These are phyloP conservation scores for Poecile atricapillus DNA, from an alignment of 2,113 vertebrate species.

Conservation along the genomic window DNA sequence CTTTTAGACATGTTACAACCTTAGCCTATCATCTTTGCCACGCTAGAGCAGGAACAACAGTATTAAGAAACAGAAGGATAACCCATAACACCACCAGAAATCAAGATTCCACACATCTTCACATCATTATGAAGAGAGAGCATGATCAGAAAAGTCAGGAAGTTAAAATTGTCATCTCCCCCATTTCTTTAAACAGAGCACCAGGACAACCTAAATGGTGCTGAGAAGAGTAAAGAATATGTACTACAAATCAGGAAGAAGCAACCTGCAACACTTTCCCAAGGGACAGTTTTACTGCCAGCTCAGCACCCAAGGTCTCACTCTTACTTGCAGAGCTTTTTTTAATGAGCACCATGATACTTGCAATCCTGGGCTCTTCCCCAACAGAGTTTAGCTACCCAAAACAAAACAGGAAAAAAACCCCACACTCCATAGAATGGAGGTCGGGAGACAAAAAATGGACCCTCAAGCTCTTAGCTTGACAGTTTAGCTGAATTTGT, in stretches of 20 bases:
- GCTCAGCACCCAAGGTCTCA: background rate
- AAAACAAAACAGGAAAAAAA: background rate
- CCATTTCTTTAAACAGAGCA: background rate
- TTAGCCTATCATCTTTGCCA: background rate
- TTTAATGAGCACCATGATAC: background rate
- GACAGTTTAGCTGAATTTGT: background rate
- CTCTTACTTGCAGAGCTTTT: background rate
- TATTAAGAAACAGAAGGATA: background rate
- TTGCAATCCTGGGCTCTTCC: background rate
- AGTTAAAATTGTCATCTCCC: background rate
- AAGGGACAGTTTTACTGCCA: background rate
- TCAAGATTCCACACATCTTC: background rate
- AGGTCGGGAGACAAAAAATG: background rate
- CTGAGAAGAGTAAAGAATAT: background rate
- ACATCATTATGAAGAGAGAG: background rate
- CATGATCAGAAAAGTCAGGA: background rate
- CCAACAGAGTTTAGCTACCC: background rate
- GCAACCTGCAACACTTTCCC: background rate
- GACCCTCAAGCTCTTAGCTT: background rate
- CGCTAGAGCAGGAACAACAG: background rate
- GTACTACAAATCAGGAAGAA: background rate
- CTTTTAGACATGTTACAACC: background rate
- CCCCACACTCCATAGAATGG: background rate
- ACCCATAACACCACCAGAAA: background rate
- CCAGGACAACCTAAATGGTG: background rate